Percentiles rank a stretch among this genome's conserved stretches.
phyloP scores from a whole-genome alignment of 2,797 vertebrate genomes.

The Hybognathus amarus region DNA sequence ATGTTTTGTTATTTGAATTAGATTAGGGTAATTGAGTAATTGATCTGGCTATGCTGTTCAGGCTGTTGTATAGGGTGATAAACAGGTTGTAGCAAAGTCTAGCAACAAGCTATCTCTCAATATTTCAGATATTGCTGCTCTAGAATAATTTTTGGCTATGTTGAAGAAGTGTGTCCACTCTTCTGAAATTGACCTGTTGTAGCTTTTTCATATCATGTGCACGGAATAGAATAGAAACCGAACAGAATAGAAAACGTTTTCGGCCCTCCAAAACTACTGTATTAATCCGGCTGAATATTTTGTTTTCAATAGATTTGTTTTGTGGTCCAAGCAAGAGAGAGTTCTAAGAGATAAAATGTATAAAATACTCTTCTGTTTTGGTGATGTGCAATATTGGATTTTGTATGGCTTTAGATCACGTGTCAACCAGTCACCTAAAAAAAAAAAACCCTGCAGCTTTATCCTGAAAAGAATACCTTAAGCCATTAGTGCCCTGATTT shows the following conservation, averaged over 20 bases:
- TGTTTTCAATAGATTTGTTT: not conserved
- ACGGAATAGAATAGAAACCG: not conserved
- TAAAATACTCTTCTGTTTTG: not conserved
- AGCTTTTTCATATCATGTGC: not conserved
- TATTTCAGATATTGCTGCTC: not conserved
- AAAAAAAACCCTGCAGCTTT: constrained; percentile 14
- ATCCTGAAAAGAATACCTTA: constrained; percentile 26
- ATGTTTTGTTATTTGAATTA: not conserved
- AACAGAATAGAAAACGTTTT: not conserved
- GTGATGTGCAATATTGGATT: not conserved
- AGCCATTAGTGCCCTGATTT: constrained; percentile 51
- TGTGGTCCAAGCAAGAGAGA: not conserved
- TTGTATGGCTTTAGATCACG: constrained; percentile 13
- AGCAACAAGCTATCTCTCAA: not conserved
- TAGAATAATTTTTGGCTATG: not conserved
- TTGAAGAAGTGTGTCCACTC: not conserved
- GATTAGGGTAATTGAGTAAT: not conserved
- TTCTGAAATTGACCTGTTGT: not conserved
- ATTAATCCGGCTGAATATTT: not conserved
- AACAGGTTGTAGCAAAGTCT: not conserved
- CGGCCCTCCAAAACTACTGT: not conserved
- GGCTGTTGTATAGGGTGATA: not conserved
- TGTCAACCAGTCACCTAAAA: constrained; percentile 30
- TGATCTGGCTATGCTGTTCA: not conserved
- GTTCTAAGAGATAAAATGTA: not conserved